Base-by-base conservation (phyloP, 2,888 invertebrate species). In the Drosophila acutilabella region DNA sequence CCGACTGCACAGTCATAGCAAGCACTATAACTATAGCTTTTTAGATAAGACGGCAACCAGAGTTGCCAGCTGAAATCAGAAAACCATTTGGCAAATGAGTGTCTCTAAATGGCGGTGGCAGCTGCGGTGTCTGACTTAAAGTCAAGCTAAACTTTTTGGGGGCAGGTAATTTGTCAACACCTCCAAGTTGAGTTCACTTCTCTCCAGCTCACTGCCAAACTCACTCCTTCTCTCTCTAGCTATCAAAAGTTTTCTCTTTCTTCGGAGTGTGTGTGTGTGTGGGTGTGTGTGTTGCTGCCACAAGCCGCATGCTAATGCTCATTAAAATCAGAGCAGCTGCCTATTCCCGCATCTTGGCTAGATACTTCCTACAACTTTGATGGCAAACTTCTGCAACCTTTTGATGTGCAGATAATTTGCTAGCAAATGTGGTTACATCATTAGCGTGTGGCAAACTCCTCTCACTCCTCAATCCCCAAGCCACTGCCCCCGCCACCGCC, bases 381-480 rank as follows among this genome's bases (percentile, higher is more conserved):
- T 48, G 52, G 8, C 40, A 59, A 57, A 60, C 67, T 56, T 69
- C 52, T 38, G 58, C 52, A 64, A 47, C 38, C 69, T 79, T 86
- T 86, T 83, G 79, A 83, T 83, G 83, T 81, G 74, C 42, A 74
- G 83, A 79, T 88, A 89, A 89, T 88, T 88, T 89, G 89, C 81
- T 76, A 73, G 85, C 85, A 84, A 87, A 88, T 88, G 88, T 88
- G 88, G 87, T 89, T 80, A 87, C 81, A 86, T 89, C 89, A 89
- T 89, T 89, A 89, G 86, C 80, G 80, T 75, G 74, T 67, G 67
- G 72, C 68, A 20, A 30, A 30, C 30, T 30, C 30, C 2, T 30
- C 0, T 8, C 8, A 7, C 6, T 30, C 2, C 30, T n/a, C n/a
- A 30, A 7, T 7, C 30, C 30, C 30, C 30, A 30, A 30, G 7